Evolutionary conservation across 1,140 invertebrate genomes (phyloP).

Genomic region (Portunus trituberculatus): DNA sequence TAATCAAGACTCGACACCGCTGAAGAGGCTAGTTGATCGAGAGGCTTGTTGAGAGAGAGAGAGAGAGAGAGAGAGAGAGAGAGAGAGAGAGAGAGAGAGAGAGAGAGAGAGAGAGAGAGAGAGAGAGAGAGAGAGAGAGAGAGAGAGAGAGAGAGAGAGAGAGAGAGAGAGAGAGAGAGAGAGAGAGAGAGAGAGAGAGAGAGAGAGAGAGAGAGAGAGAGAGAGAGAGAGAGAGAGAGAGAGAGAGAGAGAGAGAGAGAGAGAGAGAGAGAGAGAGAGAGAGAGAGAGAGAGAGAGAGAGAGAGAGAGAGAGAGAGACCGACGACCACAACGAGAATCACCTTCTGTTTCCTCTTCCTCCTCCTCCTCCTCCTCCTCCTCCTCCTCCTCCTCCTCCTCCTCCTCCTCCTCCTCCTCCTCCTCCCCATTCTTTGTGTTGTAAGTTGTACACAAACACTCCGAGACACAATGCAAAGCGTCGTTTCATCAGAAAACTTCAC

Average conservation of each 20-base stretch:
- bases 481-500: background rate
- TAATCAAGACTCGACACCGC: background rate
- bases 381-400: no score
- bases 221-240: no score
- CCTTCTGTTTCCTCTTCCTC: no score
- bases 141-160: no score
- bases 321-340: background rate
- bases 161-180: no score
- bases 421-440: no score
- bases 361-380: no score
- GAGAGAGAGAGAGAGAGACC: slow-evolving; percentile 31
- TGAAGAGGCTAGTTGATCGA: background rate
- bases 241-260: background rate
- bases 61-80: slow-evolving; percentile 30
- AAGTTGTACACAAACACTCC: slow-evolving; percentile 7
- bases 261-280: slow-evolving; percentile 37
- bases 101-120: slow-evolving; percentile 52
- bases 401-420: no score
- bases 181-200: no score
- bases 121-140: slow-evolving; percentile 44
- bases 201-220: no score
- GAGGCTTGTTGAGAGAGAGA: background rate
- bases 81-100: slow-evolving; percentile 38
- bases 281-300: slow-evolving; percentile 35
- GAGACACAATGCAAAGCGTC: slow-evolving; percentile 7